Conservation (phyloP, 1,140 invertebrate species). For the Euura lappo region DNA sequence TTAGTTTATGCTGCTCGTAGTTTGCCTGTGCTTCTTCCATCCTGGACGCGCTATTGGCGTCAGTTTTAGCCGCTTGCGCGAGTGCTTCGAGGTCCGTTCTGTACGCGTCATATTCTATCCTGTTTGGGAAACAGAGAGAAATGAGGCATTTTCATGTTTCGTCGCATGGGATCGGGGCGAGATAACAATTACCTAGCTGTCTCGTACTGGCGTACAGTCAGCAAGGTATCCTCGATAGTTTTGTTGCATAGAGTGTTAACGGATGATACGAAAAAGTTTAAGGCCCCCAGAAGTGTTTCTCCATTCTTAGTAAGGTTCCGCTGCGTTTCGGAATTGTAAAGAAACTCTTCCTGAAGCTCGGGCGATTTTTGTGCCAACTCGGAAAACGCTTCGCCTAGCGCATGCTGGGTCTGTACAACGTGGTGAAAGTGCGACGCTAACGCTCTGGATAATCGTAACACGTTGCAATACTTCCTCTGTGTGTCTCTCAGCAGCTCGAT, state of each 20-base stretch:
- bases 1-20: constrained; percentile 84
- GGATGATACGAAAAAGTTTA: constrained; percentile 96
- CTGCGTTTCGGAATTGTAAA: constrained; percentile 95
- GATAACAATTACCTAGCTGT: constrained; percentile 72
- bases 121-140: constrained; percentile 49
- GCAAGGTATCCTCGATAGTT: constrained; percentile 95
- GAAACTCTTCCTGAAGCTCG: constrained; percentile 93
- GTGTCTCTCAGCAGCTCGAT: constrained; percentile 92
- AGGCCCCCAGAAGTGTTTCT: constrained; percentile 86
- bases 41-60: constrained; percentile 63
- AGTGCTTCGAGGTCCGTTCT: constrained; percentile 87
- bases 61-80: constrained; percentile 69
- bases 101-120: constrained; percentile 97
- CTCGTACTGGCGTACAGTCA: constrained; percentile 93
- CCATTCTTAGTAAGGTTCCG: constrained; percentile 93
- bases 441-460: constrained; percentile 83
- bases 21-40: constrained; percentile 82
- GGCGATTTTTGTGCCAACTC: constrained; percentile 94
- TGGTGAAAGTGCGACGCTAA: constrained; percentile 89
- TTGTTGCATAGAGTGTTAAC: constrained; percentile 95
- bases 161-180: too few relatives aligned
- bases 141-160: too few relatives aligned
- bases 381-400: constrained; percentile 89
- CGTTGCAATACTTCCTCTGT: constrained; percentile 91
- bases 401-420: constrained; percentile 86